These are phyloP conservation scores for Bergia sp. DNA, from an alignment of 92 coral and sea anemone genomes.

Conservation along the genomic window DNA sequence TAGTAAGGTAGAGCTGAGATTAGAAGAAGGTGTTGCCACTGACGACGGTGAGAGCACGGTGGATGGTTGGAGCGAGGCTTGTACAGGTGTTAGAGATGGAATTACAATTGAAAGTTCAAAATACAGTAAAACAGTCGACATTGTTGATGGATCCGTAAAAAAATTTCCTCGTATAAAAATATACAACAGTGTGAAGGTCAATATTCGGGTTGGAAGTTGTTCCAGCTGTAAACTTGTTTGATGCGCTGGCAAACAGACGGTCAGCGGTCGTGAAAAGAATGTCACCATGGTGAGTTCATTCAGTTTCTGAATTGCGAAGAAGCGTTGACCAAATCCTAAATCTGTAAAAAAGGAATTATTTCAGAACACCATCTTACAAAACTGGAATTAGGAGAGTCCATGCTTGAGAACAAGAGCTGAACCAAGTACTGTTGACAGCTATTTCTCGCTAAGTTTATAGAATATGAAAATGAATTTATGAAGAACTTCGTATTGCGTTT, in stretches of 20 bases:
- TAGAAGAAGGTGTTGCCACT: constrained; percentile 22
- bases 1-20: background rate
- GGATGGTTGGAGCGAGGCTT: background rate
- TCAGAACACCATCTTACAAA: background rate
- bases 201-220: background rate
- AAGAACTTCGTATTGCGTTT: too few species aligned
- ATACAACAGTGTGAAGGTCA: background rate
- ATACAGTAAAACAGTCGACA: constrained; percentile 16
- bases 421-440: too few species aligned
- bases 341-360: background rate
- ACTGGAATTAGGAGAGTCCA: background rate
- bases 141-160: constrained; percentile 6
- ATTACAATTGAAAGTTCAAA: background rate
- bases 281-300: background rate
- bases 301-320: background rate
- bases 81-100: constrained; percentile 2
- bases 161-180: constrained; percentile 19
- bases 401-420: too few species aligned
- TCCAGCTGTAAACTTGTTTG: background rate
- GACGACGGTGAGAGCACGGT: background rate
- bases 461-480: too few species aligned
- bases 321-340: background rate
- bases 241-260: background rate
- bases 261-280: background rate
- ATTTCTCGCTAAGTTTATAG: too few species aligned